Evolutionary conservation across 2,113 vertebrate genomes (phyloP).

Genomic region (Trinectes maculatus): DNA sequence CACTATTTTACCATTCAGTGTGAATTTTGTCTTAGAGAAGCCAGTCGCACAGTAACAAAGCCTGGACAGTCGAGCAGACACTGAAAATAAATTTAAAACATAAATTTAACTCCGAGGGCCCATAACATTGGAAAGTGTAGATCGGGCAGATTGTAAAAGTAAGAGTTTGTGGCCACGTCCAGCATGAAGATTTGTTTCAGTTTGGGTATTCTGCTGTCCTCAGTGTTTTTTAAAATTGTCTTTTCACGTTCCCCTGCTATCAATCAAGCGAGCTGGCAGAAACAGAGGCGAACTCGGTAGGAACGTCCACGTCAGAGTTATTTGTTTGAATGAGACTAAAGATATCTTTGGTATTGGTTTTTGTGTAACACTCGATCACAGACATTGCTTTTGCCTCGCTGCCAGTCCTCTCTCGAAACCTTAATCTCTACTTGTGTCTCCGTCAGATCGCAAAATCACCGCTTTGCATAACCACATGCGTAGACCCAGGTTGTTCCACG

Average conservation of each 20-base stretch:
- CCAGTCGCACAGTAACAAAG: too few relatives aligned
- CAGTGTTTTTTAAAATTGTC: neutral
- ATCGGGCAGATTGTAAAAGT: neutral
- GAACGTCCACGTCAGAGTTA: neutral
- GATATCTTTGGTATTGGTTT: conserved; percentile 6
- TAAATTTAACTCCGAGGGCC: neutral
- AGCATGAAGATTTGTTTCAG: neutral
- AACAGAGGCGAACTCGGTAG: conserved; percentile 6
- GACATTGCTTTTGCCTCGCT: neutral
- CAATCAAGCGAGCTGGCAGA: conserved; percentile 17
- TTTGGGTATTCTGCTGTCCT: too few relatives aligned
- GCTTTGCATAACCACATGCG: conserved; percentile 38
- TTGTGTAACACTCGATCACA: neutral
- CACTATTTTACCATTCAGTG: too few relatives aligned
- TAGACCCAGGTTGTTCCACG: conserved; percentile 32
- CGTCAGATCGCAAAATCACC: conserved; percentile 53
- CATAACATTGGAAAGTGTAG: neutral
- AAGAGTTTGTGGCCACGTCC: neutral
- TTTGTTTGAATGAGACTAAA: conserved; percentile 6
- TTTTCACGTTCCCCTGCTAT: neutral
- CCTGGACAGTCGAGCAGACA: neutral
- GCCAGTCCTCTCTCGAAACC: conserved; percentile 23
- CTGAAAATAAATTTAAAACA: neutral
- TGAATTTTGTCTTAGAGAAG: too few relatives aligned
- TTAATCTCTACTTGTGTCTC: conserved; percentile 11